Evolutionary conservation across 2,888 invertebrate genomes (phyloP), one percentile per base, ranked within the genome.

Genomic region (Pheosia gnoma): DNA sequence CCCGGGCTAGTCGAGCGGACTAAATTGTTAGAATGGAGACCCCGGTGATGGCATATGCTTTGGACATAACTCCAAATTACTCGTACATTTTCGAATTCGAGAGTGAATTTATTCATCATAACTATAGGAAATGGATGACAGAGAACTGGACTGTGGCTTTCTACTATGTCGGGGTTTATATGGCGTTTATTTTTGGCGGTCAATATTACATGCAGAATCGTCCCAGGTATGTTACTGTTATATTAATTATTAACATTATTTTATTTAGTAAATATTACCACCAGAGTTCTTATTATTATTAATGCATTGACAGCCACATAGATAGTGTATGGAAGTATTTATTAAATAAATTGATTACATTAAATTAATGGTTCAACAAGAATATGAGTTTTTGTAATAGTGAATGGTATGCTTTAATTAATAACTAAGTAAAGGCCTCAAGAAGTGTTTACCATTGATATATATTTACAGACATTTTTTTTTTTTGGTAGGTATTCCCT

Each of bases 51-150:
- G 93, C 94, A 87, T 94, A 95, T 81, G 88, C 89, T 78, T 80
- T 93, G 83, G 93, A 93, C 78, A 86, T 91, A 65, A 95, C 97
- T 68, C 97, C 97, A 69, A 98, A 98, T 91, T 98, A 98, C 91
- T 97, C 98, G 55, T 98, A 98, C 89, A 96, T 98, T 86, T 98
- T 99, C 93, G 97, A 98, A 83, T 99, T 99, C 85, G 99, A 99
- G 94, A 97, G 97, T 86, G 96, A 97, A 85, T 99, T 99, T 90
- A 97, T 97, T 84, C 98, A 98, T 84, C 95, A 96, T 80, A 96
- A 96, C 77, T 97, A 97, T 78, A 95, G 97, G 85, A 96, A 96
- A 92, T 99, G 99, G 98, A 99, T 99, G 98, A 95, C 96, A 74
- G 96, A 97, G 81, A 98, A 99, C 90, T 99, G 99, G 99, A 98